These are phyloP conservation scores for Halisarca cf. caerulea DNA, from an alignment of 37 sponge, comb jelly and placozoan species.

Conservation along the genomic window DNA sequence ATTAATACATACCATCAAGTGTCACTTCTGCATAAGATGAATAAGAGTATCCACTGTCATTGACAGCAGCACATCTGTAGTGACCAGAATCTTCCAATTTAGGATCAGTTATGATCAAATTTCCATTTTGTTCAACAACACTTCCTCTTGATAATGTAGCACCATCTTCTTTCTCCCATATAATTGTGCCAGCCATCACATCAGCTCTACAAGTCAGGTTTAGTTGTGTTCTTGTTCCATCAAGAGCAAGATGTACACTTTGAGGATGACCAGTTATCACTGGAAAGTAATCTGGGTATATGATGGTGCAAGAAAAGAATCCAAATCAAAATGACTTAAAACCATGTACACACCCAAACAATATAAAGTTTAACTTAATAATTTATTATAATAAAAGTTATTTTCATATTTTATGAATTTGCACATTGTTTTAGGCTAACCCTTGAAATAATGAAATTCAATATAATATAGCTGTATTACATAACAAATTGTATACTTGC, in stretches of 20 bases:
- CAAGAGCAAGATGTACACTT: neutral
- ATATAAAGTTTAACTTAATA: neutral
- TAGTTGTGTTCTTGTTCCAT: neutral
- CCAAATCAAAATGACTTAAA: neutral
- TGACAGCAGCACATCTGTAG: neutral
- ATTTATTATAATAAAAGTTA: neutral
- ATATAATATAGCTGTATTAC: too few relatives aligned
- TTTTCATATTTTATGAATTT: too few relatives aligned
- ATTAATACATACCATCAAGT: neutral
- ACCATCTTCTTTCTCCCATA: neutral
- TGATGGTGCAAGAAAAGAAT: too few relatives aligned
- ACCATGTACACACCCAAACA: neutral
- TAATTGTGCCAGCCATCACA: neutral
- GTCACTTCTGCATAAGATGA: neutral
- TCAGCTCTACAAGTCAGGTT: neutral
- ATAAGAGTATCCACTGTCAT: neutral
- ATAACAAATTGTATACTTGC: too few relatives aligned
- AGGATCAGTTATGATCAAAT: neutral
- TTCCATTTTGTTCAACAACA: neutral
- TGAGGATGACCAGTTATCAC: neutral
- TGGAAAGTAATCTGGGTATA: neutral
- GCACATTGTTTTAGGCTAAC: too few relatives aligned
- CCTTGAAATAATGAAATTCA: too few relatives aligned
- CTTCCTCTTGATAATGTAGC: neutral
- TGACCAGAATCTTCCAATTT: conserved; percentile 6